These are phyloP conservation scores for Etheostoma perlongum DNA, from an alignment of 2,797 vertebrate genomes.

Conservation along the genomic window DNA sequence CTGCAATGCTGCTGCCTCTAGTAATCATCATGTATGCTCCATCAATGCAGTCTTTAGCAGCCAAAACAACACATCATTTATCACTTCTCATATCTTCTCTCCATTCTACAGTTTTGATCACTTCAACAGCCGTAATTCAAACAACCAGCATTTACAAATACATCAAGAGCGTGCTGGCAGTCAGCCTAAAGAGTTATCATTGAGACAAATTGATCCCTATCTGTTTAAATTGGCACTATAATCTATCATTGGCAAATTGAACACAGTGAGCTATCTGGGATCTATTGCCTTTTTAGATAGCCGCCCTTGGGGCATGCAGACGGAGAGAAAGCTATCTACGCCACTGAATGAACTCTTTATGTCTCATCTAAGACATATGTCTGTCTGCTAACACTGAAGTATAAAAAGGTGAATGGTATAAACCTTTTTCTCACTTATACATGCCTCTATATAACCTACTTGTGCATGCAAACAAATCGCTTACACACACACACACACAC, in stretches of 20 bases:
- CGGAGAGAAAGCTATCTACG: conserved; percentile 76
- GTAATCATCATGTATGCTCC: conserved; percentile 56
- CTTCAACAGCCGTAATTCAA: conserved; percentile 72
- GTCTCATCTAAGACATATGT: conserved; percentile 25
- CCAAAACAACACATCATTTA: conserved; percentile 68
- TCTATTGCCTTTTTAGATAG: conserved; percentile 90
- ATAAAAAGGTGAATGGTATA: conserved; percentile 6
- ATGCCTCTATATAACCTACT: neutral
- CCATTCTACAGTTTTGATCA: conserved; percentile 62
- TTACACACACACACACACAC: conserved; percentile 9
- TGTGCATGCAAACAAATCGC: conserved; percentile 11
- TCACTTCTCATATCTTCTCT: conserved; percentile 62
- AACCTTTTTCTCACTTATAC: neutral
- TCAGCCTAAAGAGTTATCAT: conserved; percentile 96
- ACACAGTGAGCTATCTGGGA: conserved; percentile 93
- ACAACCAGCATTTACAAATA: conserved; percentile 80
- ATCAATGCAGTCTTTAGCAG: conserved; percentile 52
- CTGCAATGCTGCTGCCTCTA: conserved; percentile 63
- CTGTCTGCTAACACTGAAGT: conserved; percentile 29
- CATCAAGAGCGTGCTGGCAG: conserved; percentile 88
- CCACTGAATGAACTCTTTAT: conserved; percentile 63
- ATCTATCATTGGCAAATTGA: conserved; percentile 97
- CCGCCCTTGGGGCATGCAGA: conserved; percentile 89
- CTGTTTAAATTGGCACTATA: conserved; percentile 97
- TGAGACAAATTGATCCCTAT: conserved; percentile 99